phyloP scores from a whole-genome alignment of 2,113 vertebrate species.

The Aldabrachelys gigantea region DNA sequence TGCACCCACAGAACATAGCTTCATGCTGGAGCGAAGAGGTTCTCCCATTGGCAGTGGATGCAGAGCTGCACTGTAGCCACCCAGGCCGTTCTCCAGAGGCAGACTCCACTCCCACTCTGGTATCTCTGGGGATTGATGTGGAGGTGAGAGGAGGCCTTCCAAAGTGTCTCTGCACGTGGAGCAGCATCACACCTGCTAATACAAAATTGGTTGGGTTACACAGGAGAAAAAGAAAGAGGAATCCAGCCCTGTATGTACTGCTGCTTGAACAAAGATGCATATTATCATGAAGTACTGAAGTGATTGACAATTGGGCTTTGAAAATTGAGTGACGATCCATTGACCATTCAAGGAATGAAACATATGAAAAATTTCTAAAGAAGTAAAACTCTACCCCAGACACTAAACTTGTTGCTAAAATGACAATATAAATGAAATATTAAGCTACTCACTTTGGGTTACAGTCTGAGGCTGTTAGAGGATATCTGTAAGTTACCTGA shows the following conservation, averaged over 20 bases:
- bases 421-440: neutral
- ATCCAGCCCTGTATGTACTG: neutral
- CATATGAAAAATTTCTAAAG: neutral
- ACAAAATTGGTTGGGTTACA: fast-evolving
- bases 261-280: neutral
- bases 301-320: neutral
- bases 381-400: constrained; percentile 8
- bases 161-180: fast-evolving
- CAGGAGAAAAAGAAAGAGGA: neutral
- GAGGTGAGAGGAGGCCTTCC: neutral
- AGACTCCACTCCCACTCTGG: neutral
- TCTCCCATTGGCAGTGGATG: neutral
- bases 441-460: neutral
- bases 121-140: neutral
- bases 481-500: neutral
- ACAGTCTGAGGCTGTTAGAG: neutral
- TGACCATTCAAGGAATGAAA: neutral
- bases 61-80: neutral
- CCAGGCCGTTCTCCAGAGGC: neutral
- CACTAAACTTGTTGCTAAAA: constrained; percentile 6
- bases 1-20: neutral
- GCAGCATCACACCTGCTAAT: neutral
- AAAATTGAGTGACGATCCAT: fast-evolving
- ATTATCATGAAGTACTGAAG: neutral
- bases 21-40: neutral